Conservation (phyloP, 2,797 vertebrate species). For the Anomalospiza imberbis region DNA sequence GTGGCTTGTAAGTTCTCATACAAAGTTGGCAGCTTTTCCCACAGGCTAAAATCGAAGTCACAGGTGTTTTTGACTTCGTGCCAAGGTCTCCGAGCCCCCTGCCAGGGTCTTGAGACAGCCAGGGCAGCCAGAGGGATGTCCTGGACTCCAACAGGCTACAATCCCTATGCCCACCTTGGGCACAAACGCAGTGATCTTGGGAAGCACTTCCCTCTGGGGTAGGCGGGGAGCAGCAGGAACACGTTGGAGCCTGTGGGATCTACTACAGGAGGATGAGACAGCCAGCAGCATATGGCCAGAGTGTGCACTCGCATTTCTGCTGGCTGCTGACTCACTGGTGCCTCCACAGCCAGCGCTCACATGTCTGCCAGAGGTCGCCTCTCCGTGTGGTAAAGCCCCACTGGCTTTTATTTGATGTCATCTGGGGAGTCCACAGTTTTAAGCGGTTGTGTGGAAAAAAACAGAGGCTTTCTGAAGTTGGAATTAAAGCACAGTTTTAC, state of each 20-base stretch:
- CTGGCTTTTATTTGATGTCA: not conserved
- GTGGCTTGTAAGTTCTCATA: too few species aligned
- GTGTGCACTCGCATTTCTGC: not conserved
- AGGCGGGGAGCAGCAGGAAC: rapidly evolving
- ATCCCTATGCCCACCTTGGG: not conserved
- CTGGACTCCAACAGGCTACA: not conserved
- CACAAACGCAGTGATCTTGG: rapidly evolving
- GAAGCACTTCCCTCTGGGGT: not conserved
- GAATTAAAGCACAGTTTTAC: not conserved
- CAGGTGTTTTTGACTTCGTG: too few species aligned
- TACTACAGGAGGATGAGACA: not conserved
- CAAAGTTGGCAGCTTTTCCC: too few species aligned
- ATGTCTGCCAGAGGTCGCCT: rapidly evolving
- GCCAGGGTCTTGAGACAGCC: too few species aligned
- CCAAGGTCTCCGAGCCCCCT: too few species aligned
- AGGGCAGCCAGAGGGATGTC: too few species aligned
- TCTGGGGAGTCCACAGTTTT: not conserved
- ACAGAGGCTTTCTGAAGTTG: not conserved
- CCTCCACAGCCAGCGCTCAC: rapidly evolving
- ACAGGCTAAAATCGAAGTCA: too few species aligned
- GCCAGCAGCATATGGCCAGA: not conserved
- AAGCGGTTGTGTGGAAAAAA: not conserved
- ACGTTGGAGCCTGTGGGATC: not conserved
- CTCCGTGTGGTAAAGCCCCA: not conserved
- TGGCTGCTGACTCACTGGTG: not conserved